Base-by-base conservation (phyloP, 2,797 vertebrate genomes). In the Carduelis carduelis region DNA sequence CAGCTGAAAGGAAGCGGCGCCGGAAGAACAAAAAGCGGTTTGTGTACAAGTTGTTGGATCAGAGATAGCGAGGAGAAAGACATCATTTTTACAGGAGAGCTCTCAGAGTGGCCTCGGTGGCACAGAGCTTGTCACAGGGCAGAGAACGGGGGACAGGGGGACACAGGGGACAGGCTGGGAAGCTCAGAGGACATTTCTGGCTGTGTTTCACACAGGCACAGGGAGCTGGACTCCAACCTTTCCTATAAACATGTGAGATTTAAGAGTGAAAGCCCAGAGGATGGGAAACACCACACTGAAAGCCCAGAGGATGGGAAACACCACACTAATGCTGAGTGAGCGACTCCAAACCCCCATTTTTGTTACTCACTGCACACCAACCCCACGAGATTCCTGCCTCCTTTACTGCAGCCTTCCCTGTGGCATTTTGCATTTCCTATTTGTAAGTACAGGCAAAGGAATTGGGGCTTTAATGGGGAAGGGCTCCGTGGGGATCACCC, bases 21-120 rank as follows among this genome's bases (percentile, higher is more conserved):
- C 0, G 1, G n/a, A 83, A 68, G 83, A 93, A 93, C 90, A 50
- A 90, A 95, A 95, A 89, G 77, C 77, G 75, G 87, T 75, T 79
- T 93, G 84, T 91, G 50, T 46, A 55, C 26, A 49, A 85, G 74
- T 64, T 91, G 83, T 93, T 83, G 59, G 84, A 89, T 92, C 30
- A 49, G 87, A 94, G 87, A 92, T 90, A 93, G 60, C 18, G 30
- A 52, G 60, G 70, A 92, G 55, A 89, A 84, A 95, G 85, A 92
- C 92, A 95, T 92, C 78, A 68, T 57, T 92, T 86, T 64, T 11
- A 68, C 86, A 83, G 57, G 4, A 1, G 78, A 71, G 11, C 72
- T 83, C 75, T 47, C 43, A 2, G 50, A 72, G 60, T 32, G 21
- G 90, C 46, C 81, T 61, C 8, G 16, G 71, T 14, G 50, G 27